Conservation (phyloP, 2,113 vertebrate species). For the Mohoua ochrocephala region DNA sequence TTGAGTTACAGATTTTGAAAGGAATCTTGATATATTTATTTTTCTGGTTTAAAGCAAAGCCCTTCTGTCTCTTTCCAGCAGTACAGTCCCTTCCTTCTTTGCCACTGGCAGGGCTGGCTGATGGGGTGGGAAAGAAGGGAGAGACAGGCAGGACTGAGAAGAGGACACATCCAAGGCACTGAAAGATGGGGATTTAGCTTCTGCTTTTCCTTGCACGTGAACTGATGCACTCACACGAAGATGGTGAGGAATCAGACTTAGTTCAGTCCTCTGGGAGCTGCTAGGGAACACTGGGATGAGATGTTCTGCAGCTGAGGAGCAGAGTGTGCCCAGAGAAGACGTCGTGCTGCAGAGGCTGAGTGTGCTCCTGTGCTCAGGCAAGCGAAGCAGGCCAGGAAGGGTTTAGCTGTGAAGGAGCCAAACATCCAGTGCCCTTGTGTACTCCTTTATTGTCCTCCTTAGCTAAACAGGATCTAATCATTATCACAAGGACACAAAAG, state of each 20-base stretch:
- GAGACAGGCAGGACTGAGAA: not conserved
- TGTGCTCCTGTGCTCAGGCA: not conserved
- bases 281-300: not conserved
- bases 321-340: not conserved
- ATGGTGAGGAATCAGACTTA: not conserved
- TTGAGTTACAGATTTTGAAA: slow-evolving; percentile 31
- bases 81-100: not conserved
- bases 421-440: not conserved
- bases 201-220: not conserved
- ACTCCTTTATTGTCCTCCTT: not conserved
- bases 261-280: not conserved
- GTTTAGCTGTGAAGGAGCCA: slow-evolving; percentile 24
- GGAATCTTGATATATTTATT: slow-evolving; percentile 45
- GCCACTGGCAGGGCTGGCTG: not conserved
- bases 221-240: not conserved
- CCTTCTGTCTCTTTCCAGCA: slow-evolving; percentile 30
- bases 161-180: not conserved
- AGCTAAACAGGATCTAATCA: slow-evolving; percentile 27
- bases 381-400: not conserved
- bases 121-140: not conserved
- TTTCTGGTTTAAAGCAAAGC: slow-evolving; percentile 18
- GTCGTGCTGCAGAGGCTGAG: not conserved
- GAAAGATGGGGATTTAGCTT: not conserved
- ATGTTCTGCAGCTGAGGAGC: not conserved
- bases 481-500: not conserved